These are phyloP conservation scores for Masticophis lateralis DNA, from an alignment of 2,797 vertebrate genomes.

Conservation along the genomic window DNA sequence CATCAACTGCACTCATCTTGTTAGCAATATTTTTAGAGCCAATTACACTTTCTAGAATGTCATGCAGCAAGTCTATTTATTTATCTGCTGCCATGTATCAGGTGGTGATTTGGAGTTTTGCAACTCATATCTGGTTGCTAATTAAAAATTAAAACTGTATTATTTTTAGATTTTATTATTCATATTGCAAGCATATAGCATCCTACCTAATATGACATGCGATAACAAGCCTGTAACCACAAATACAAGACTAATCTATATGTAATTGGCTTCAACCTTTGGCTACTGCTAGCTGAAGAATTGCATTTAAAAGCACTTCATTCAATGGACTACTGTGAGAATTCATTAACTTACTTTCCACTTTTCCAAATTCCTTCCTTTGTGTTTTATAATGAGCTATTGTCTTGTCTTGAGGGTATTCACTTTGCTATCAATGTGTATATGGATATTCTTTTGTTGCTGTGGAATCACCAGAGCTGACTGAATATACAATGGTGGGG, in stretches of 20 bases:
- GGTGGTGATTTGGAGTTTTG: background rate
- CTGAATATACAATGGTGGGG: background rate
- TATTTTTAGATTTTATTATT: background rate
- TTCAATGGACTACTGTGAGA: background rate
- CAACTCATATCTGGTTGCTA: background rate
- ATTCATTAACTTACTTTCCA: background rate
- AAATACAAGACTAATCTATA: background rate
- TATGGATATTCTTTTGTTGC: background rate
- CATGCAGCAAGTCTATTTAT: background rate
- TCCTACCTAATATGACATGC: background rate
- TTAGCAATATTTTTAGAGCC: background rate
- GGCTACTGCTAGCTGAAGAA: background rate
- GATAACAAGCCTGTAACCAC: background rate
- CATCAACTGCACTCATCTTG: background rate
- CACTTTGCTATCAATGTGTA: background rate
- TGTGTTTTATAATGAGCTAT: conserved; percentile 7
- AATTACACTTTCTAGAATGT: background rate
- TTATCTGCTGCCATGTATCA: background rate
- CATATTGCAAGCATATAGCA: background rate
- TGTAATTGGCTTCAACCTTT: background rate
- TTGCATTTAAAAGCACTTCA: background rate
- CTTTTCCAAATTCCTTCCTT: background rate
- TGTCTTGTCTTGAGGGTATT: conserved; percentile 1
- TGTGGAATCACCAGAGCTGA: conserved; percentile 3
- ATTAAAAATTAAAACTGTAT: background rate